phyloP scores from a whole-genome alignment of 2,888 invertebrate species.

The Plagodis dolabraria region DNA sequence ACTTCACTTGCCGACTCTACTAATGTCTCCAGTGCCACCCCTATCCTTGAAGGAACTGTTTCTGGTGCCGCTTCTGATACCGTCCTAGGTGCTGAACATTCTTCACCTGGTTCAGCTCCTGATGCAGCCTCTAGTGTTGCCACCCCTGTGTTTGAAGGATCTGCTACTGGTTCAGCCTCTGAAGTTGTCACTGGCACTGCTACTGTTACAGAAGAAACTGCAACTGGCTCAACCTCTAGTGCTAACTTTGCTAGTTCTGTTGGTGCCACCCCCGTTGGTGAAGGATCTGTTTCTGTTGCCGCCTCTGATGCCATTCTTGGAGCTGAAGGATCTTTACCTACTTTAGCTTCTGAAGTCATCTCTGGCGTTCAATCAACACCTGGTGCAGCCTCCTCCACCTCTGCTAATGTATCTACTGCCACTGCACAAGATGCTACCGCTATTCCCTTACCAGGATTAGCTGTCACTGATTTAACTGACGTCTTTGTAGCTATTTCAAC shows the following conservation, averaged over 20 bases:
- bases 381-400: neutral
- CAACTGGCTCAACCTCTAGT: neutral
- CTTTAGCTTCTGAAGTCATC: neutral
- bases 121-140: neutral
- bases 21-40: neutral
- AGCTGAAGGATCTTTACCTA: neutral
- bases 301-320: neutral
- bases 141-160: neutral
- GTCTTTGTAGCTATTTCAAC: too few relatives aligned
- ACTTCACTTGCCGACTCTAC: conserved; percentile 1
- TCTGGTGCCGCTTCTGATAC: conserved; percentile 4
- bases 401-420: neutral
- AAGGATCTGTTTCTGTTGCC: neutral
- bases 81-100: conserved; percentile 7
- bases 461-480: too few relatives aligned
- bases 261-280: too few relatives aligned
- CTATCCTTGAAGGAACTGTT: neutral
- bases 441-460: too few relatives aligned
- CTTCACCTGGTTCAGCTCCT: neutral
- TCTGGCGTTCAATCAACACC: neutral
- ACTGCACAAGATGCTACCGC: neutral
- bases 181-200: neutral
- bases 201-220: neutral
- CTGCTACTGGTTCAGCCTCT: neutral
- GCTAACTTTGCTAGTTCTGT: neutral